Evolutionary conservation across 2,888 invertebrate genomes (phyloP).

Genomic region (Rosalia funebris): DNA sequence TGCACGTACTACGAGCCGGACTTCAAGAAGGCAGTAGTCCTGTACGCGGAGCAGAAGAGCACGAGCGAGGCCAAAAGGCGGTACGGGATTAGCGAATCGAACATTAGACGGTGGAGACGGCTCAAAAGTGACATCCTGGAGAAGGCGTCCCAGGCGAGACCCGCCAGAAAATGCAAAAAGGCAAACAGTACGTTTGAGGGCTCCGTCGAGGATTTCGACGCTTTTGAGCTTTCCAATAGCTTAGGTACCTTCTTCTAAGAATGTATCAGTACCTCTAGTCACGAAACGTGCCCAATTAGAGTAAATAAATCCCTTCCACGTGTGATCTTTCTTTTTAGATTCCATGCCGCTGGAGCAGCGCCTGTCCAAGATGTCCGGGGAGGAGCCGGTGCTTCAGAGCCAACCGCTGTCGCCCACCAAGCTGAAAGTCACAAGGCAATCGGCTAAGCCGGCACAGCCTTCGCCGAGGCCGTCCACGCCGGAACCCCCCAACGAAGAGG

Average conservation of each 20-base stretch:
- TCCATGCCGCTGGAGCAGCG: conserved; percentile 56
- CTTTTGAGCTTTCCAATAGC: conserved; percentile 24
- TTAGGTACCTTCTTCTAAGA: conserved; percentile 25
- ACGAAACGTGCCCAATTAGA: no score
- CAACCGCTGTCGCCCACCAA: conserved; percentile 59
- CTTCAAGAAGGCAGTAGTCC: conserved; percentile 56
- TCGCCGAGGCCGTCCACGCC: conserved; percentile 30
- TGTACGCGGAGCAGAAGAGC: conserved; percentile 56
- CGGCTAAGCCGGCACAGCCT: conserved; percentile 34
- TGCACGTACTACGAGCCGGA: conserved; percentile 48
- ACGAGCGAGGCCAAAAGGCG: conserved; percentile 53
- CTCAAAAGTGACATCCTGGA: conserved; percentile 45
- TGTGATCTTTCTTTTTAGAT: conserved; percentile 46
- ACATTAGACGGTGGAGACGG: conserved; percentile 57
- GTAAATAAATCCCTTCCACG: no score
- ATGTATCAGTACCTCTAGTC: background rate
- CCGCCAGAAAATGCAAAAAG: conserved; percentile 31
- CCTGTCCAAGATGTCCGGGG: conserved; percentile 31
- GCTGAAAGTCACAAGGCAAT: conserved; percentile 57
- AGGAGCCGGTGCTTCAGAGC: conserved; percentile 50
- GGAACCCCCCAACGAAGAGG: conserved; percentile 54
- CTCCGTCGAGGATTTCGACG: conserved; percentile 10
- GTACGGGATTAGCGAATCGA: conserved; percentile 57
- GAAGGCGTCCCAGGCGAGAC: conserved; percentile 29
- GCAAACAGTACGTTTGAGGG: conserved; percentile 4